Evolutionary conservation across 2,888 invertebrate genomes (phyloP).

Genomic region (Trissolcus japonicus): DNA sequence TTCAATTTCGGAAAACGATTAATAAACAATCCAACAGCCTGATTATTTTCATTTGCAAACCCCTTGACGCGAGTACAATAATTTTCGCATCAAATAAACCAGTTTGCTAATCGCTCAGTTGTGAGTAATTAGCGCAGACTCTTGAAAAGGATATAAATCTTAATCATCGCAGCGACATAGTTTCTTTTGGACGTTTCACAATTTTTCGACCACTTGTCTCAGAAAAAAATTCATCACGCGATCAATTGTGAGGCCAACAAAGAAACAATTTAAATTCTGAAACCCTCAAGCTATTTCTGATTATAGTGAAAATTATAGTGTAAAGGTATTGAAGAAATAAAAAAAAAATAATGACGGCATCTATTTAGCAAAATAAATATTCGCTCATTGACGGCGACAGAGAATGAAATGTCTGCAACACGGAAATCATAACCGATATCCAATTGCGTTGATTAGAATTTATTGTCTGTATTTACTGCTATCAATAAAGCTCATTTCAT

Average conservation of each 20-base stretch:
- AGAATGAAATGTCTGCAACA: conserved; percentile 43
- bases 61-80: too few species aligned
- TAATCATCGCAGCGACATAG: too few species aligned
- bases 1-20: neutral
- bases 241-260: too few species aligned
- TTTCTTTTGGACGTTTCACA: too few species aligned
- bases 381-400: conserved; percentile 15
- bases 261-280: neutral
- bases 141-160: too few species aligned
- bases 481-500: conserved; percentile 31
- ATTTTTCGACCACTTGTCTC: too few species aligned
- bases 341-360: neutral
- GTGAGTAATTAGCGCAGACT: neutral
- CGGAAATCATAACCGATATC: conserved; percentile 40
- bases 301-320: conserved; percentile 7
- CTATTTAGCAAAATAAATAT: conserved; percentile 23
- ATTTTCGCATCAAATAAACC: neutral
- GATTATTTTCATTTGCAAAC: too few species aligned
- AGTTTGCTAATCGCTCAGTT: neutral
- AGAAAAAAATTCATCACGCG: too few species aligned
- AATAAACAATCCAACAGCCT: neutral
- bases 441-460: conserved; percentile 47
- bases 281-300: neutral
- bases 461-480: conserved; percentile 32
- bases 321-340: too few species aligned